Base-by-base conservation (phyloP, 2,888 invertebrate genomes). In the Sinelater perroti region DNA sequence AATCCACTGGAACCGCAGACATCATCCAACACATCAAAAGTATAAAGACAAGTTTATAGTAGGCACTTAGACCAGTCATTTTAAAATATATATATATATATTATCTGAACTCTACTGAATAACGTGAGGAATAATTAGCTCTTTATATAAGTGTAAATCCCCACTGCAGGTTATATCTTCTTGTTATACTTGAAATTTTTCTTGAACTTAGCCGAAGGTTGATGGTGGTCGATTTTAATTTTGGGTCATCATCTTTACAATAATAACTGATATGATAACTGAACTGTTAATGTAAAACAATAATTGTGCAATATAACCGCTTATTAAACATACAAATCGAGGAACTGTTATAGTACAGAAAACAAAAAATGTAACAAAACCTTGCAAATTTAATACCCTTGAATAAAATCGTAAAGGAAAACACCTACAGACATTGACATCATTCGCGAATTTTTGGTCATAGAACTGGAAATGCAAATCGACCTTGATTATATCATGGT, bases 121-220 rank as follows among this genome's bases (percentile, higher is more conserved):
- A n/a, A n/a, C n/a, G n/a, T n/a, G n/a, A 36, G 10, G 7, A 8
- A 38, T 10, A 6, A 36, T 38, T 38, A 20, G 7, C 38, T 38
- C 20, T 38, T 18, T 38, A 20, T 20, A 38, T 38, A 38, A 20
- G 3, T 38, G 21, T 11, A 10, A 38, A 4, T 20, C 38, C 38
- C 38, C 38, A 38, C 38, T 20, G 38, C 1, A 28, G 10, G 3
- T 20, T 17, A 11, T 10, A 20, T 38, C 21, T 38, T 10, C 38
- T 20, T 20, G 38, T 21, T 38, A 21, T 38, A 20, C 38, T 38
- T 38, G 38, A 38, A 36, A 38, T 11, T 28, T 28, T 28, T 8
- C 28, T 10, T 38, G 5, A 38, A 38, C 10, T 8, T n/a, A 10
- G 21, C 3, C 18, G 20, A 10, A 38, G 38, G 38, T 20, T 38